phyloP scores from a whole-genome alignment of 2,888 invertebrate genomes.

The Stegophylla sp. region DNA sequence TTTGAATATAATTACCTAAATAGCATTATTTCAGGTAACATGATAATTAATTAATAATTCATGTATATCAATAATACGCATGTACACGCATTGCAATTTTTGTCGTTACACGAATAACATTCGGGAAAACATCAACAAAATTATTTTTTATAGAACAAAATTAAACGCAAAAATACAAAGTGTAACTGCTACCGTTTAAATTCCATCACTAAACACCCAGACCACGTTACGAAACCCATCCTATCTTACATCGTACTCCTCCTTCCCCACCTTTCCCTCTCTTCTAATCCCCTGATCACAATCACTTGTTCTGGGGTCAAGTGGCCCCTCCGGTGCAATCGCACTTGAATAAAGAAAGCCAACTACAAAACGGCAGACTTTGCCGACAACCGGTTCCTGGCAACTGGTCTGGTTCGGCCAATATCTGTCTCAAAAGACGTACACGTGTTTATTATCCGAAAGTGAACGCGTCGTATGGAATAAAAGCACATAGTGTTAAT shows the following conservation, averaged over 20 bases:
- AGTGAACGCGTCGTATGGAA: not conserved
- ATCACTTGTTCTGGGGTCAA: not conserved
- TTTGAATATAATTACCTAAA: too few species aligned
- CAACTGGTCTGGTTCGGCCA: constrained; percentile 24
- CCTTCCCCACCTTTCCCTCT: not conserved
- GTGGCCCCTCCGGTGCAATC: constrained; percentile 22
- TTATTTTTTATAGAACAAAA: constrained; percentile 21
- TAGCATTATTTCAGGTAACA: too few species aligned
- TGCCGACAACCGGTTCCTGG: constrained; percentile 25
- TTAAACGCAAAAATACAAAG: constrained; percentile 32
- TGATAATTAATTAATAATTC: not conserved
- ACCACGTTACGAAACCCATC: constrained; percentile 12
- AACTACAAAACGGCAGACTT: not conserved
- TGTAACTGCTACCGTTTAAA: constrained; percentile 25
- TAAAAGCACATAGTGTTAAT: not conserved
- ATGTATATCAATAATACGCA: too few species aligned
- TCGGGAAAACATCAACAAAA: not conserved
- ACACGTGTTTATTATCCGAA: constrained; percentile 35
- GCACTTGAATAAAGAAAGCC: constrained; percentile 20
- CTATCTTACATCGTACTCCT: not conserved
- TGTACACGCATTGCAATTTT: not conserved
- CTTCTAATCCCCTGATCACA: not conserved
- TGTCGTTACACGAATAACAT: not conserved
- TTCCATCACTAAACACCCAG: constrained; percentile 24
- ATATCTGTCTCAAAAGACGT: constrained; percentile 38